These are phyloP conservation scores for Cheumatopsyche charites DNA, from an alignment of 1,140 invertebrate species.

Conservation along the genomic window DNA sequence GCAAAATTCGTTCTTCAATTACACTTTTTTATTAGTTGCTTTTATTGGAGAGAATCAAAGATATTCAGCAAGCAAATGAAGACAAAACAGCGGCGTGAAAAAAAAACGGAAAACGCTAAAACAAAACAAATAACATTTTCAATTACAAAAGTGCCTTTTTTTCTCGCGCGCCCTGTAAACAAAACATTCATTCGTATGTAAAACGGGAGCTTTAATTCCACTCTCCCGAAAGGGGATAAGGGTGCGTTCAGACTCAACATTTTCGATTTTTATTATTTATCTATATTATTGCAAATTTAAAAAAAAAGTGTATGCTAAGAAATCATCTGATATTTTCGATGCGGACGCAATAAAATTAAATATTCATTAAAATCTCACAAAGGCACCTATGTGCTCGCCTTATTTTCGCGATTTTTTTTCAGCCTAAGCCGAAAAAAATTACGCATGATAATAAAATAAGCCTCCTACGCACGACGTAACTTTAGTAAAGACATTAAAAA, in stretches of 20 bases:
- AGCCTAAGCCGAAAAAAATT: too few species aligned
- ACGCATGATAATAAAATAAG: too few species aligned
- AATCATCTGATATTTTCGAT: constrained; percentile 7
- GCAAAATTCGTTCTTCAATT: background rate
- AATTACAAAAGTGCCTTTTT: constrained; percentile 17
- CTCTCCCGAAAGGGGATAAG: background rate
- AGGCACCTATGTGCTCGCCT: too few species aligned
- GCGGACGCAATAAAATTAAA: constrained; percentile 13
- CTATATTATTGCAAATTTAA: too few species aligned
- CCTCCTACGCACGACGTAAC: too few species aligned
- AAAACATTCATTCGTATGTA: constrained; percentile 28
- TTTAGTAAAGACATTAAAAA: too few species aligned
- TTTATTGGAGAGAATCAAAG: constrained; percentile 7
- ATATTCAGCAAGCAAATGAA: background rate
- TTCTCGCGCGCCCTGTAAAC: background rate
- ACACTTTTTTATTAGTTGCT: constrained; percentile 17
- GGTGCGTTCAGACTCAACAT: background rate
- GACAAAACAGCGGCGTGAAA: background rate
- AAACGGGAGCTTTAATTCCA: constrained; percentile 20
- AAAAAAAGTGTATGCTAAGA: too few species aligned
- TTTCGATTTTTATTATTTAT: background rate
- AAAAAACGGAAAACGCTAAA: background rate
- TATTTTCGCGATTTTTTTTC: too few species aligned
- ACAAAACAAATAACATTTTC: constrained; percentile 24
- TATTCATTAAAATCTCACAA: constrained; percentile 16